These are phyloP conservation scores for Philonicus albiceps DNA, from an alignment of 2,888 invertebrate species.

Conservation along the genomic window DNA sequence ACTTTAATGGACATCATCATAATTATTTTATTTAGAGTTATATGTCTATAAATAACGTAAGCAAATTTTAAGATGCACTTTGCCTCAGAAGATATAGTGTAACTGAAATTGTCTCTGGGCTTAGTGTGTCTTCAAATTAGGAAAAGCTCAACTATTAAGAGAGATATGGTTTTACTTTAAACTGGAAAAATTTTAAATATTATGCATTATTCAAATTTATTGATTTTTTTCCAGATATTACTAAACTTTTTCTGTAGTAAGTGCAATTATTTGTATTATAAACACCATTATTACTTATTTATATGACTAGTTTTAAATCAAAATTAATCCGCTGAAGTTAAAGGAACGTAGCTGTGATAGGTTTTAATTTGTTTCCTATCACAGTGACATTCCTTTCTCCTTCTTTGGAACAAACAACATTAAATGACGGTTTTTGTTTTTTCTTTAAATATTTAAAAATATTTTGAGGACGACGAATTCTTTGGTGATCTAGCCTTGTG, in stretches of 20 bases:
- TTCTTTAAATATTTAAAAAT: not conserved
- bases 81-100: not conserved
- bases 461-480: not conserved
- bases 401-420: not conserved
- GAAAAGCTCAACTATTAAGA: not conserved
- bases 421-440: not conserved
- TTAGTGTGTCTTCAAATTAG: constrained; percentile 9
- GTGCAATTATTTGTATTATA: no score
- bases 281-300: no score
- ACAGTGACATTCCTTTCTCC: constrained; percentile 21
- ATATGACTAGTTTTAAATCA: no score
- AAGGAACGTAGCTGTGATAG: constrained; percentile 30
- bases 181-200: no score
- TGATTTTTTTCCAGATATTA: no score
- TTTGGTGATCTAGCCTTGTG: not conserved
- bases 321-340: not conserved
- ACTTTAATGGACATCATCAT: not conserved
- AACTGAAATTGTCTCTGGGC: constrained; percentile 20
- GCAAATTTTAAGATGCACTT: not conserved
- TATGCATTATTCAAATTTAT: no score
- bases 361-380: not conserved
- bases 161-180: no score
- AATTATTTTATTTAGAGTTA: not conserved
- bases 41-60: not conserved
- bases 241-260: not conserved